Evolutionary conservation across 2,888 invertebrate genomes (phyloP).

Genomic region (Drosophila formosana): DNA sequence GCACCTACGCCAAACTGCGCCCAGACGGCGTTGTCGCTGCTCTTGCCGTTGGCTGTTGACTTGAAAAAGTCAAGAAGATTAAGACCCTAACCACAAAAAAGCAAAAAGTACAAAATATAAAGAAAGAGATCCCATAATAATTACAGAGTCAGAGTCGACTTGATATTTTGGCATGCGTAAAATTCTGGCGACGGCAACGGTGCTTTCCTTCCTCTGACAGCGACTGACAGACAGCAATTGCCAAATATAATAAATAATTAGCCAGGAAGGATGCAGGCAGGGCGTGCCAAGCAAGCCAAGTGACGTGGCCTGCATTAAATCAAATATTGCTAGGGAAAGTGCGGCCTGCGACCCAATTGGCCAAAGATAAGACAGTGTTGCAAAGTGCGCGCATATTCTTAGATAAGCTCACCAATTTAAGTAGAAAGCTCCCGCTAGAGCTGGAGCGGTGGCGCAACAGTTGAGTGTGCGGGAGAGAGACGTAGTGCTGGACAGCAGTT

Average conservation of each 20-base stretch:
- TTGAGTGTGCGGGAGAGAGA: conserved; percentile 15
- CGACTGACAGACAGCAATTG: conserved; percentile 83
- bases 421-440: conserved; percentile 19
- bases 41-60: conserved; percentile 24
- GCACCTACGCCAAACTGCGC: background rate
- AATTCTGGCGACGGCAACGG: conserved; percentile 79
- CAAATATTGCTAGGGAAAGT: conserved; percentile 81
- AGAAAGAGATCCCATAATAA: conserved; percentile 57
- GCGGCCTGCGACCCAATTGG: conserved; percentile 64
- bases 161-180: conserved; percentile 71
- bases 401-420: conserved; percentile 16
- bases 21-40: conserved; percentile 1
- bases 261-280: conserved; percentile 58
- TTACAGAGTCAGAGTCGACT: conserved; percentile 61
- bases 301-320: conserved; percentile 82
- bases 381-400: background rate
- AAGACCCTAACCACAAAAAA: conserved; percentile 67
- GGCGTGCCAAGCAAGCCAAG: conserved; percentile 66
- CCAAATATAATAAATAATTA: conserved; percentile 84
- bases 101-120: conserved; percentile 15
- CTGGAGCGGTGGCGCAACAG: conserved; percentile 18
- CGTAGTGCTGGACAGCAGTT: conserved; percentile 18
- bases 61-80: conserved; percentile 60
- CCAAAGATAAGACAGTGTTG: conserved; percentile 19
- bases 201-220: conserved; percentile 66